phyloP scores from a whole-genome alignment of 2,888 invertebrate genomes.

The Drosophila cognata region DNA sequence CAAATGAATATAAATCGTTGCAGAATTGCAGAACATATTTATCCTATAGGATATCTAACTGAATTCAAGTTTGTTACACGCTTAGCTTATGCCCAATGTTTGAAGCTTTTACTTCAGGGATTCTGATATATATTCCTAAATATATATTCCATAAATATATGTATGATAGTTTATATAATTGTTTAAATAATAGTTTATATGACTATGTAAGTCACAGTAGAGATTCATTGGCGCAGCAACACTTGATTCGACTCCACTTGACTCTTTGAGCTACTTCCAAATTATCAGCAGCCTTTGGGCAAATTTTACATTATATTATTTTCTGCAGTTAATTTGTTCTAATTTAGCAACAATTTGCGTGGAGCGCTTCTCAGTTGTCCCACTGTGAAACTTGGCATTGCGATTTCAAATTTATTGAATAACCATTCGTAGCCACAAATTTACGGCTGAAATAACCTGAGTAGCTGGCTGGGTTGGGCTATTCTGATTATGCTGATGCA shows the following conservation, averaged over 20 bases:
- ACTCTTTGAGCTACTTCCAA: background rate
- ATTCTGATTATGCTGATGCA: slow-evolving; percentile 26
- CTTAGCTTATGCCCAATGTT: background rate
- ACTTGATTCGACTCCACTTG: rapidly evolving
- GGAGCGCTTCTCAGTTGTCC: background rate
- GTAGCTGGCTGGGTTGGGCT: slow-evolving; percentile 28
- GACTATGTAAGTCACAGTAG: background rate
- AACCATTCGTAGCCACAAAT: slow-evolving; percentile 53
- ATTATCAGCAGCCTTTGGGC: background rate
- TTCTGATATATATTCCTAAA: background rate
- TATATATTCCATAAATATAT: no score
- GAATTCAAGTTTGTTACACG: background rate
- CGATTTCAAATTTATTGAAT: slow-evolving; percentile 62
- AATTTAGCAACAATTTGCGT: background rate
- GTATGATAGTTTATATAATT: background rate
- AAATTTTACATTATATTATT: background rate
- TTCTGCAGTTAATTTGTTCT: background rate
- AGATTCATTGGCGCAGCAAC: background rate
- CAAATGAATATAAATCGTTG: background rate
- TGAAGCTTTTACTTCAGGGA: background rate
- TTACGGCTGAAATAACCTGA: slow-evolving; percentile 41
- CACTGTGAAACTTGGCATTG: slow-evolving; percentile 54
- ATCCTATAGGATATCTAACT: background rate
- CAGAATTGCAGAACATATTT: background rate
- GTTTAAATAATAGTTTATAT: no score